Evolutionary conservation across 2,797 vertebrate species (phyloP).

Genomic region (Malacoraja senta): DNA sequence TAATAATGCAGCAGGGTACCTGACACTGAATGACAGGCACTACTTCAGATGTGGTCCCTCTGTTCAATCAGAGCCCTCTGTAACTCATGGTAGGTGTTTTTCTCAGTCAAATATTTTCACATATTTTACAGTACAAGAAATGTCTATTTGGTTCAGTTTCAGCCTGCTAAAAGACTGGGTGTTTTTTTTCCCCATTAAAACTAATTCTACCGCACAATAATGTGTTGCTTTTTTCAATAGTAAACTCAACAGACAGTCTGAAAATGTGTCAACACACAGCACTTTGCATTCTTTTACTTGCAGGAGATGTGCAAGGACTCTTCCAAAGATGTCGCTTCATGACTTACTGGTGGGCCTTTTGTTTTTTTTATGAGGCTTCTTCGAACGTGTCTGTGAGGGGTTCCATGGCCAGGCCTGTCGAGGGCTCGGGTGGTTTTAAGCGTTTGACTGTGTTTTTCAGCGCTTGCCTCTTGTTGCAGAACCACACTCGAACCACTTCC

Average conservation of each 20-base stretch:
- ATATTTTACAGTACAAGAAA: slow-evolving; percentile 63
- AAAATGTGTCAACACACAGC: slow-evolving; percentile 60
- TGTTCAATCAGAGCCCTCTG: slow-evolving; percentile 50
- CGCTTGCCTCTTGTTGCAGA: slow-evolving; percentile 99
- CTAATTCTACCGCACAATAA: slow-evolving; percentile 65
- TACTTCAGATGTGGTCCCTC: slow-evolving; percentile 71
- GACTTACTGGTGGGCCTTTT: slow-evolving; percentile 39
- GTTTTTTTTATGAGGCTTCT: slow-evolving; percentile 71
- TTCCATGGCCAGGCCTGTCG: slow-evolving; percentile 73
- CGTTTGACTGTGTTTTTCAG: slow-evolving; percentile 99
- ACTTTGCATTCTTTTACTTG: slow-evolving; percentile 65
- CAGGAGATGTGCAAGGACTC: slow-evolving; percentile 56
- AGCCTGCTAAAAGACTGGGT: slow-evolving; percentile 74
- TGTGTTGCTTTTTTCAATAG: slow-evolving; percentile 56
- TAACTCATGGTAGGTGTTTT: slow-evolving; percentile 61
- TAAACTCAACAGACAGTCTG: slow-evolving; percentile 58
- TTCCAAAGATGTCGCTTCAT: slow-evolving; percentile 50
- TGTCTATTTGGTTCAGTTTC: slow-evolving; percentile 77
- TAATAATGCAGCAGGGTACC: slow-evolving; percentile 70
- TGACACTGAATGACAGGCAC: slow-evolving; percentile 53
- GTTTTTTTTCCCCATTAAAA: slow-evolving; percentile 50
- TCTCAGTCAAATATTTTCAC: slow-evolving; percentile 23
- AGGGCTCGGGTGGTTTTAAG: slow-evolving; percentile 88
- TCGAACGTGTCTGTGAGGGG: slow-evolving; percentile 85
- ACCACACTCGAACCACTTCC: slow-evolving; percentile 98